phyloP scores from a whole-genome alignment of 2,797 vertebrate genomes.

The Cheirogaleus major region DNA sequence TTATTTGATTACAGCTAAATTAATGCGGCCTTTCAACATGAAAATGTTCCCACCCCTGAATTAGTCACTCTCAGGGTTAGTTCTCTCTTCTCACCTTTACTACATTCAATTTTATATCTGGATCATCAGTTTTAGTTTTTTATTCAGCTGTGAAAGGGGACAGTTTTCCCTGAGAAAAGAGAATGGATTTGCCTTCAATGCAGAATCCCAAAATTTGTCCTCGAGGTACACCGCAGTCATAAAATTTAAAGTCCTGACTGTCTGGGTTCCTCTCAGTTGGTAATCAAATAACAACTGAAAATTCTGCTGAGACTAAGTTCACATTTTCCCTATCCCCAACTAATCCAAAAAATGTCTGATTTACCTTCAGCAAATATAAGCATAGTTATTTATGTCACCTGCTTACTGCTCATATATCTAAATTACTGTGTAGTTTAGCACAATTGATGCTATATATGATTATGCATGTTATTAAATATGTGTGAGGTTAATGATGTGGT shows the following conservation, averaged over 20 bases:
- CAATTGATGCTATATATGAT: not conserved
- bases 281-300: slow-evolving; percentile 26
- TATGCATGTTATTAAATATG: not conserved
- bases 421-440: not conserved
- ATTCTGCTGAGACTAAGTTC: not conserved
- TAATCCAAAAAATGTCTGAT: not conserved
- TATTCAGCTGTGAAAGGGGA: not conserved
- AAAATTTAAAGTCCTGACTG: not conserved
- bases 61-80: not conserved
- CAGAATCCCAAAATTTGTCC: not conserved
- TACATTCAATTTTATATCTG: not conserved
- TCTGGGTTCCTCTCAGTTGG: not conserved
- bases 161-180: not conserved
- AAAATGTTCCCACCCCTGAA: no score
- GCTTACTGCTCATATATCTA: slow-evolving; percentile 9
- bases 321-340: not conserved
- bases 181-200: not conserved
- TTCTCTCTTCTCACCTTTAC: not conserved
- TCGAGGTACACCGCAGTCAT: not conserved
- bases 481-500: not conserved
- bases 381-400: not conserved
- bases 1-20: no score
- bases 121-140: not conserved
- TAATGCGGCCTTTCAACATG: no score
- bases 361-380: slow-evolving; percentile 25